These are phyloP conservation scores for Zaprionus kolodkinae DNA, from an alignment of 1,140 invertebrate genomes.

Conservation along the genomic window DNA sequence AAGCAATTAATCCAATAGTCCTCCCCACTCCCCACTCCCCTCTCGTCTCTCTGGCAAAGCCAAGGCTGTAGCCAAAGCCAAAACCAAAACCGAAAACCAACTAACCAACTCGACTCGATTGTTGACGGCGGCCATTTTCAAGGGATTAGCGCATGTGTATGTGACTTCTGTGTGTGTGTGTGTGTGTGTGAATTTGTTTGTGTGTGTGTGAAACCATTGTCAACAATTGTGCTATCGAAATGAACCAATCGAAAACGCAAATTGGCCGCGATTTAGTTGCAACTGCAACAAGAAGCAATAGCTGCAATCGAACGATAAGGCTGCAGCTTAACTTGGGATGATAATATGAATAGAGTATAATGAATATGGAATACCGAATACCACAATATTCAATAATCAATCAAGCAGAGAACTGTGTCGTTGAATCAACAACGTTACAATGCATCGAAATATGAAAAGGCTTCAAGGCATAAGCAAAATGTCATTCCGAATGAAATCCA, in stretches of 20 bases:
- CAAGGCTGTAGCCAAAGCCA: slow-evolving; percentile 27
- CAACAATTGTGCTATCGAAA: slow-evolving; percentile 59
- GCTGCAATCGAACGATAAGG: background rate
- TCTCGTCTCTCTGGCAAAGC: background rate
- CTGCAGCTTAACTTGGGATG: background rate
- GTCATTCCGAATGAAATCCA: too few relatives aligned
- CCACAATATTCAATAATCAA: too few relatives aligned
- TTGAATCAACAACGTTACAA: too few relatives aligned
- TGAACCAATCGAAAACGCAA: slow-evolving; percentile 61
- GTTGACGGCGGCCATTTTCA: slow-evolving; percentile 61
- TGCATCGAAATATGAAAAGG: too few relatives aligned
- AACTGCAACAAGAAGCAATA: slow-evolving; percentile 27
- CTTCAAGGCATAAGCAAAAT: too few relatives aligned
- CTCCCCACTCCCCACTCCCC: background rate
- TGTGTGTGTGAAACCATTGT: slow-evolving; percentile 43
- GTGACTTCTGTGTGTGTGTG: slow-evolving; percentile 10
- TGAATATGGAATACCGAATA: too few relatives aligned
- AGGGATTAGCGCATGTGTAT: slow-evolving; percentile 56
- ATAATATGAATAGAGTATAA: too few relatives aligned
- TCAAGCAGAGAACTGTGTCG: too few relatives aligned
- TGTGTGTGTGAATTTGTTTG: slow-evolving; percentile 10
- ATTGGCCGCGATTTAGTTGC: slow-evolving; percentile 15
- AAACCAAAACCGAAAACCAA: slow-evolving; percentile 27
- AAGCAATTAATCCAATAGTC: slow-evolving; percentile 68
- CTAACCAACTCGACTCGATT: slow-evolving; percentile 56